Conservation (phyloP, 2,797 vertebrate genomes). For the Myripristis jacobus region DNA sequence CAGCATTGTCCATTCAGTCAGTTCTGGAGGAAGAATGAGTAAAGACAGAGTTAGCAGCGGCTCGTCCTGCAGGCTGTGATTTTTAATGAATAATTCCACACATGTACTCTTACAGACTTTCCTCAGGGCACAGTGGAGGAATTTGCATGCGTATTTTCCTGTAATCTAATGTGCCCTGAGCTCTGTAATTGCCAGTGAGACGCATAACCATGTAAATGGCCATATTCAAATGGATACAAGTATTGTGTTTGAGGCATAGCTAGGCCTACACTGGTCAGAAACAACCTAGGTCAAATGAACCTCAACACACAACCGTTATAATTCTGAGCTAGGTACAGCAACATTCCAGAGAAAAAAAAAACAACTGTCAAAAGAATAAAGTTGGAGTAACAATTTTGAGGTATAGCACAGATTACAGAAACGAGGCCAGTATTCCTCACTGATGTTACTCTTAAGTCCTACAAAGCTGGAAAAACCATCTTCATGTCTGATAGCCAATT, state of each 20-base stretch:
- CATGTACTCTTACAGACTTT: conserved; percentile 46
- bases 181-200: conserved; percentile 37
- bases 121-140: conserved; percentile 45
- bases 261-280: conserved; percentile 6
- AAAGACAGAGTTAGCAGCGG: conserved; percentile 8
- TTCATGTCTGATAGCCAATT: conserved; percentile 61
- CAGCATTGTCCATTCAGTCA: conserved; percentile 14
- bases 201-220: conserved; percentile 39
- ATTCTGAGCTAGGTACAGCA: conserved; percentile 5
- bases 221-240: conserved; percentile 37
- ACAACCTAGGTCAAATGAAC: conserved; percentile 23
- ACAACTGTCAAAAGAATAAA: conserved; percentile 10
- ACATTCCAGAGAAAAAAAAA: conserved; percentile 7
- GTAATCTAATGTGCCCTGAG: conserved; percentile 48
- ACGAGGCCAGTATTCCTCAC: conserved; percentile 26
- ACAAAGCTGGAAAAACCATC: conserved; percentile 50
- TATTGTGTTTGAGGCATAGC: conserved; percentile 11
- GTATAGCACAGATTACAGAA: conserved; percentile 44
- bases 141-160: conserved; percentile 55
- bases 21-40: not conserved
- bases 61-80: conserved; percentile 31
- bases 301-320: conserved; percentile 4
- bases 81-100: conserved; percentile 69
- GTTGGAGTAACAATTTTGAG: conserved; percentile 14
- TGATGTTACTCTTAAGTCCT: conserved; percentile 40